These are phyloP conservation scores for Pseudorectes ferrugineus DNA, from an alignment of 2,113 vertebrate species.

Conservation along the genomic window DNA sequence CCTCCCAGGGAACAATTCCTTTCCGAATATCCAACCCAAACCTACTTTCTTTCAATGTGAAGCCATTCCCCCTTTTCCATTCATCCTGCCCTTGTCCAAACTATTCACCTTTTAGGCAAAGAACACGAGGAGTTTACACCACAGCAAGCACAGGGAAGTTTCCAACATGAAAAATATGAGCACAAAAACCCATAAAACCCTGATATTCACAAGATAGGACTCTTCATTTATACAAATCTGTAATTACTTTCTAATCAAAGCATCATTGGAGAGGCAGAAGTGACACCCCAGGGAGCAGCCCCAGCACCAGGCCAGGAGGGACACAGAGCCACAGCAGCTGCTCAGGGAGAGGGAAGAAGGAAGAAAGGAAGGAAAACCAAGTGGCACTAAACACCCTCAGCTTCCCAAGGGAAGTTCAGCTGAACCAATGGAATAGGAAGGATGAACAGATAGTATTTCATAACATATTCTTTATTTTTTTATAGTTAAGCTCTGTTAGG, in stretches of 20 bases:
- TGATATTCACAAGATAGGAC: rapidly evolving
- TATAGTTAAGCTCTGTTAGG: background rate
- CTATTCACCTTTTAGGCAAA: background rate
- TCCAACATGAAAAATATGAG: background rate
- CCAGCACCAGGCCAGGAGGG: background rate
- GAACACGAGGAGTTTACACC: background rate
- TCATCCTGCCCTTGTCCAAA: background rate
- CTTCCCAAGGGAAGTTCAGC: background rate
- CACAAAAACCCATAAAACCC: background rate
- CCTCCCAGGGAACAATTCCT: background rate
- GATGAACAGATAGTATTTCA: background rate
- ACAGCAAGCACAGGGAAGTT: background rate
- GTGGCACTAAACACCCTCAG: background rate
- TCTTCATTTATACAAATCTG: background rate
- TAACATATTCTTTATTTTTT: background rate
- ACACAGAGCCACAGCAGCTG: background rate
- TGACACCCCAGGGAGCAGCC: background rate
- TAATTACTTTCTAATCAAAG: background rate
- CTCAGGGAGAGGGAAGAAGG: background rate
- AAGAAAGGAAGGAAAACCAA: background rate
- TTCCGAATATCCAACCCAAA: background rate
- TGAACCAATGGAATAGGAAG: background rate
- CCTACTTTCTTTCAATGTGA: background rate
- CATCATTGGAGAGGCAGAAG: background rate
- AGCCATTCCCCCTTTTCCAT: background rate